Evolutionary conservation across 35 echinoderm and acorn worm genomes (phyloP).

Genomic region (Strongylocentrotus purpuratus): DNA sequence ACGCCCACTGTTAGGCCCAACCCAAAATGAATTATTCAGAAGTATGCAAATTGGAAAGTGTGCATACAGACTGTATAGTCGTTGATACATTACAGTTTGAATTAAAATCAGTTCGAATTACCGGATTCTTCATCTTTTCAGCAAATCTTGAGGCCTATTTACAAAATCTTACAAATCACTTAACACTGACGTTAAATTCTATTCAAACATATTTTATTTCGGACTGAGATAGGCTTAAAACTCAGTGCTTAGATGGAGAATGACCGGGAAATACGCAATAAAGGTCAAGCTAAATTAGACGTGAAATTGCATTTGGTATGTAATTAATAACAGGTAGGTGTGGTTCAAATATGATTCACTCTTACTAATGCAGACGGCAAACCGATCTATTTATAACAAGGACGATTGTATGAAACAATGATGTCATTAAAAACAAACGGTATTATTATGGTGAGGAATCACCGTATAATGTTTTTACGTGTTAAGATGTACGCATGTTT

Average conservation of each 20-base stretch:
- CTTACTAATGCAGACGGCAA: not conserved
- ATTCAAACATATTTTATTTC: not conserved
- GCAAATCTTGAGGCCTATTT: too few species aligned
- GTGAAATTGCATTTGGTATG: not conserved
- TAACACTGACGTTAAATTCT: not conserved
- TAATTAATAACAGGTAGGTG: not conserved
- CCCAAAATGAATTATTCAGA: not conserved
- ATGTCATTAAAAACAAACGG: too few species aligned
- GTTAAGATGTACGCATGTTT: too few species aligned
- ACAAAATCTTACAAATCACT: not conserved
- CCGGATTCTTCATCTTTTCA: not conserved
- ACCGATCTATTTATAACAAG: not conserved
- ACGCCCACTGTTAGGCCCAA: not conserved
- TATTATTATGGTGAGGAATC: too few species aligned
- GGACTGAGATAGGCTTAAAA: not conserved
- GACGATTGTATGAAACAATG: not conserved
- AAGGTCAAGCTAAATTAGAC: not conserved
- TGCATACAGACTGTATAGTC: not conserved
- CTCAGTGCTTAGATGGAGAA: not conserved
- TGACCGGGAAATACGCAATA: not conserved
- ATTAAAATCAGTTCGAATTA: not conserved
- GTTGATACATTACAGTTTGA: not conserved
- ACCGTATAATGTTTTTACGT: too few species aligned
- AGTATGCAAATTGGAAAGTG: not conserved
- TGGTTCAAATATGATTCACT: not conserved